Percentiles rank a stretch among this genome's conserved stretches.
These are phyloP conservation scores for Solea solea DNA, from an alignment of 2,113 vertebrate species.

Conservation along the genomic window DNA sequence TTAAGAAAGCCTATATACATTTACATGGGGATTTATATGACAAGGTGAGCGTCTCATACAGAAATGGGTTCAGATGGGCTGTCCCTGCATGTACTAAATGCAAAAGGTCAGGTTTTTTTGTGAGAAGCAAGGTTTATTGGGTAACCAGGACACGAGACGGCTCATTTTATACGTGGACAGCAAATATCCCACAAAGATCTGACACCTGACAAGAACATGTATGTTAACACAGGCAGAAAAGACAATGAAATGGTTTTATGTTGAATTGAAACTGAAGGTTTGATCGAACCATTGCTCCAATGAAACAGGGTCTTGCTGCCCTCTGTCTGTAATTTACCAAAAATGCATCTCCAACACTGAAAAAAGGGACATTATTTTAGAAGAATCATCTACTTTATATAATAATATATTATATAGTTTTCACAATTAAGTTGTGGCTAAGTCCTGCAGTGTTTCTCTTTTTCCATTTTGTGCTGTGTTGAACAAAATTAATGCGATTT, in stretches of 20 bases:
- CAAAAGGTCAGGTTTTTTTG: not conserved
- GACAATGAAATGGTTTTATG: constrained; percentile 3
- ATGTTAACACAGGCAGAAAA: not conserved
- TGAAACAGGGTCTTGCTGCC: constrained; percentile 72
- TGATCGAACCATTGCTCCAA: constrained; percentile 2
- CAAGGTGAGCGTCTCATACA: not conserved
- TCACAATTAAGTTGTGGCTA: too few species aligned
- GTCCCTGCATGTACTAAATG: not conserved
- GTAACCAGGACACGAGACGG: not conserved
- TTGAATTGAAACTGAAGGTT: constrained; percentile 9
- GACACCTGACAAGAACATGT: too few species aligned
- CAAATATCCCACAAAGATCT: too few species aligned
- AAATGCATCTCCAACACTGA: not conserved
- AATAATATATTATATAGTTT: too few species aligned
- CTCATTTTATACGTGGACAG: not conserved
- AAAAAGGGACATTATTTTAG: not conserved
- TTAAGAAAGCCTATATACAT: constrained; percentile 32
- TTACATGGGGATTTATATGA: not conserved
- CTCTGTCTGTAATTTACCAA: constrained; percentile 61
- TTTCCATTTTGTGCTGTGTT: not conserved
- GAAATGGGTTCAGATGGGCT: not conserved
- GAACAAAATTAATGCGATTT: not conserved
- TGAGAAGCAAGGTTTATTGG: not conserved
- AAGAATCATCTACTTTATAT: not conserved
- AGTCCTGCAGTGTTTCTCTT: not conserved